Base-by-base conservation (phyloP, 1,140 invertebrate species). In the Aphelinus atriplicis region DNA sequence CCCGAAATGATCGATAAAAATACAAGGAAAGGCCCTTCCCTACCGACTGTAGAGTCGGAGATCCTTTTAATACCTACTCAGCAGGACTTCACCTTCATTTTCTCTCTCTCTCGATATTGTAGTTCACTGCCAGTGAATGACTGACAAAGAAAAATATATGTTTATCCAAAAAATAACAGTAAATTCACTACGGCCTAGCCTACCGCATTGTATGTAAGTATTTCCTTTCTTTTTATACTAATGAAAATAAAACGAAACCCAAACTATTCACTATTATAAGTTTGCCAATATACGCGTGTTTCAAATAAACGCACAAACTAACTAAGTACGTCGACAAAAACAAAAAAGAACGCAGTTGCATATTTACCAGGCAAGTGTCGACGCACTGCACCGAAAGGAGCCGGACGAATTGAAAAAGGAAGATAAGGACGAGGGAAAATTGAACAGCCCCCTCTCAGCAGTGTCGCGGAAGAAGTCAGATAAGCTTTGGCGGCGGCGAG, bases 351-450 rank as follows among this genome's bases (percentile, higher is more conserved):
- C 26, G 26, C 26, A 26, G 26, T 26, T 26, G 26, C 26, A 26
- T 26, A 26, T 26, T 26, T 26, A 26, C 0, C 26, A 26, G 26
- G 26, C 26, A 26, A 6, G 57, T 69, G 76, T 79, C 69, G 60
- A 53, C 74, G 26, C 5, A 55, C 5, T 55, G 10, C 7, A 26
- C 26, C 26, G 26, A 26, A 26, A 26, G 26, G 75, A 76, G 68
- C 69, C 62, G 69, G 75, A 76, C 71, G 75, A 76, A 76, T 76
- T 57, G 75, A 76, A 76, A 26, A 76, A 72, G 69, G 69, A 62
- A 63, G 75, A 76, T 76, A 76, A 76, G 75, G 69, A 50, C 56
- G 69, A 48, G 58, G 50, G 76, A 65, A 78, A 81, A 75, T 69
- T 66, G 72, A 81, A 79, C 77, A 50, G 71, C 75, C 62, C 58